Evolutionary conservation across 2,888 invertebrate genomes (phyloP).

Genomic region (Trissolcus japonicus): DNA sequence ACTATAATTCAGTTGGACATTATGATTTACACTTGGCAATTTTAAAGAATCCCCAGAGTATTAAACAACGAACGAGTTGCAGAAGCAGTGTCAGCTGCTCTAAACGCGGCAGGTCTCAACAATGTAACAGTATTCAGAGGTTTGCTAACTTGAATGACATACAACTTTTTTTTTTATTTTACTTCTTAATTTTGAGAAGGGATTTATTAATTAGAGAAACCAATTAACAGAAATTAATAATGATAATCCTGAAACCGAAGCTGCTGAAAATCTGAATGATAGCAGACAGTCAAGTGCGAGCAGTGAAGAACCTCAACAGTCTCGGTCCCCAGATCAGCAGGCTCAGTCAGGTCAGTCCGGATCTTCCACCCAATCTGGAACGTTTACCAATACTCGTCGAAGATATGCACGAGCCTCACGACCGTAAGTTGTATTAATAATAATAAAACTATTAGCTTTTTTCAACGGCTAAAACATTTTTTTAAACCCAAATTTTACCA

Average conservation of each 20-base stretch:
- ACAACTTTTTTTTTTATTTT: no score
- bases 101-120: constrained; percentile 69
- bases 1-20: no score
- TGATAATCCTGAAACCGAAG: constrained; percentile 41
- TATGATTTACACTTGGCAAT: neutral
- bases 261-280: constrained; percentile 32
- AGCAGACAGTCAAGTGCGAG: constrained; percentile 54
- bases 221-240: constrained; percentile 21
- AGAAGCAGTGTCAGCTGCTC: constrained; percentile 72
- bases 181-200: neutral
- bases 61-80: constrained; percentile 66
- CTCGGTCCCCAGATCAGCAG: constrained; percentile 21
- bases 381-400: constrained; percentile 10
- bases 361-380: constrained; percentile 38
- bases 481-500: no score
- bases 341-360: constrained; percentile 34
- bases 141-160: constrained; percentile 15
- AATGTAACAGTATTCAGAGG: constrained; percentile 63
- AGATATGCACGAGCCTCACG: constrained; percentile 18
- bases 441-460: no score
- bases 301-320: constrained; percentile 39
- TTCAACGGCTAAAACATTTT: no score
- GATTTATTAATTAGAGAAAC: neutral
- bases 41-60: constrained; percentile 58
- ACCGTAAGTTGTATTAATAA: constrained; percentile 11